Conservation (phyloP, 1,140 invertebrate genomes). For the Branchinecta lindahli region DNA sequence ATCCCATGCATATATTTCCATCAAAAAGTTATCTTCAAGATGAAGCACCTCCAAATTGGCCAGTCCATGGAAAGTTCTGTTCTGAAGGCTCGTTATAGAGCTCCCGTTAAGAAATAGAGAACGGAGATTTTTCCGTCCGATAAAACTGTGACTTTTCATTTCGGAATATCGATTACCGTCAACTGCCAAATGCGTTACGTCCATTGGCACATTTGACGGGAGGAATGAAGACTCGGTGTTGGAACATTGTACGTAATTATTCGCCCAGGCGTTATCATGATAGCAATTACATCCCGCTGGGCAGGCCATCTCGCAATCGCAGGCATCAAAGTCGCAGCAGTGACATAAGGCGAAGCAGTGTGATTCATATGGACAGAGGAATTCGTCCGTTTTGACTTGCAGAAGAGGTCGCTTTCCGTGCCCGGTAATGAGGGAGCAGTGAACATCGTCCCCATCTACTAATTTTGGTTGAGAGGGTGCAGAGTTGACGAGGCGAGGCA, state of each 20-base stretch:
- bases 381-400: constrained; percentile 53
- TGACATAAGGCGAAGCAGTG: constrained; percentile 85
- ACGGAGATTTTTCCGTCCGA: constrained; percentile 74
- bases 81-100: constrained; percentile 67
- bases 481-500: constrained; percentile 58
- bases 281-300: constrained; percentile 80
- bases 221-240: constrained; percentile 56
- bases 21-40: constrained; percentile 66
- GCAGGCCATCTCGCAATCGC: constrained; percentile 89
- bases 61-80: constrained; percentile 78
- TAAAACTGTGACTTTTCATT: constrained; percentile 73
- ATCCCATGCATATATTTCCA: constrained; percentile 65
- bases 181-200: constrained; percentile 76
- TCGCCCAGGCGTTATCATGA: constrained; percentile 79
- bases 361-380: constrained; percentile 75
- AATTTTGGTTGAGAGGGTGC: constrained; percentile 59
- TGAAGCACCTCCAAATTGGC: constrained; percentile 62
- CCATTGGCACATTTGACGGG: constrained; percentile 75
- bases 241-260: constrained; percentile 80
- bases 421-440: constrained; percentile 39
- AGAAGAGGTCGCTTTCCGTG: constrained; percentile 37
- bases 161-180: constrained; percentile 73
- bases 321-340: constrained; percentile 86
- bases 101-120: constrained; percentile 71
- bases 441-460: constrained; percentile 66